Base-by-base conservation (phyloP, 2,888 invertebrate genomes). In the Seira sanloemensis region DNA sequence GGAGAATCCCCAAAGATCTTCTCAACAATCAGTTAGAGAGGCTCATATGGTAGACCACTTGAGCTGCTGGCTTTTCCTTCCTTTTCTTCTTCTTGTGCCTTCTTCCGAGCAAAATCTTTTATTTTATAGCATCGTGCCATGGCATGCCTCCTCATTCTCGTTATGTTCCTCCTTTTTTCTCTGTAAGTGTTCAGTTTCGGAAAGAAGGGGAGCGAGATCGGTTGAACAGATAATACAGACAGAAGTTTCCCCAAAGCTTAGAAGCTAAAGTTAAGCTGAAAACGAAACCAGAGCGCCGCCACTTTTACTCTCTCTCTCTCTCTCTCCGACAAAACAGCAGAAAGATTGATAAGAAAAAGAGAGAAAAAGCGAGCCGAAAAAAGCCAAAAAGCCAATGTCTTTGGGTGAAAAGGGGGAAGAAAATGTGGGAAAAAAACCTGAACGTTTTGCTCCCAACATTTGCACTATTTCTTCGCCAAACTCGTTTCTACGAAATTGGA, bases 31-130 rank as follows among this genome's bases (percentile, higher is more conserved):
- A 77, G 76, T 67, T 18, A 68, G 18, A 50, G 72, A 66, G 66
- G 79, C 66, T 79, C 67, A 77, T 76, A 68, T 78, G 79, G 73
- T 79, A 73, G 73, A 79, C 79, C 79, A 79, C 79, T 79, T 79
- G 79, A 79, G 79, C 79, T 72, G 78, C 78, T 79, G 72, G 79
- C 67, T 79, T 79, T 72, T 79, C 73, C 67, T 79, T 72, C 78
- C 69, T 76, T 18, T 54, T 77, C 65, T 24, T 1, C 50, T 46
- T 23, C 24, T 66, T 66, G 62, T 18, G 26, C 9, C 65, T 62
- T 24, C 16, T 7, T 65, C 16, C 24, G 67, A 68, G 25, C 12
- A 74, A 77, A 54, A 21, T 18, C 79, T 54, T 79, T 73, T 79
- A 73, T 79, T 67, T 23, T 58, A 78, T 78, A 27, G 69, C 71